A percentile compares a stretch with the other conserved stretches of the same genome.
phyloP scores from a whole-genome alignment of 2,113 vertebrate genomes.

The Corythaeola cristata region DNA sequence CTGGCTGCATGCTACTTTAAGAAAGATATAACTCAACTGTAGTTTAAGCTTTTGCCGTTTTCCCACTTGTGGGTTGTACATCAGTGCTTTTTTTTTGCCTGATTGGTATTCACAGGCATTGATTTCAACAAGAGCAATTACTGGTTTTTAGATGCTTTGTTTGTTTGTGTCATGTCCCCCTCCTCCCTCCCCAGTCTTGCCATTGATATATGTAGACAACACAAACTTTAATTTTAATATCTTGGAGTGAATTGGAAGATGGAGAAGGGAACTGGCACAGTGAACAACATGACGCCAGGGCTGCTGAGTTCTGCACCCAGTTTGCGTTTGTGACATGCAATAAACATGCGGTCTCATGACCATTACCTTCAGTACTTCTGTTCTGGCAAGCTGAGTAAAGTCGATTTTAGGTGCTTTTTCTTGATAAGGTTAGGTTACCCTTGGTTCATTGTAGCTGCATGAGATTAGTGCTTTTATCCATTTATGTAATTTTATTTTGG shows the following conservation, averaged over 20 bases:
- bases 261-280: background rate
- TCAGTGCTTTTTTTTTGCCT: background rate
- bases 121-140: background rate
- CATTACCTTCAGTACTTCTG: background rate
- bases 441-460: background rate
- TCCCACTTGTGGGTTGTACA: background rate
- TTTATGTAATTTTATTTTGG: background rate
- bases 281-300: background rate
- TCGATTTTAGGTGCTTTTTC: background rate
- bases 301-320: background rate
- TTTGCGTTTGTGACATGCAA: background rate
- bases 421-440: background rate
- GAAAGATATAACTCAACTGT: background rate
- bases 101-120: background rate
- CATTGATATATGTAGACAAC: background rate
- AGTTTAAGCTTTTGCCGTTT: background rate
- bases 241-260: background rate
- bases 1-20: background rate
- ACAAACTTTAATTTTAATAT: background rate
- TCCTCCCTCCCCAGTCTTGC: background rate
- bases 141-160: background rate
- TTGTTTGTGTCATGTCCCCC: rapidly evolving
- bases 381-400: slow-evolving; percentile 4
- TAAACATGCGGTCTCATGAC: background rate
- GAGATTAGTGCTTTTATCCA: background rate